Percentiles rank a stretch among this genome's conserved stretches.
Evolutionary conservation across 2,113 vertebrate genomes (phyloP).

Genomic region (Cyanoderma ruficeps): DNA sequence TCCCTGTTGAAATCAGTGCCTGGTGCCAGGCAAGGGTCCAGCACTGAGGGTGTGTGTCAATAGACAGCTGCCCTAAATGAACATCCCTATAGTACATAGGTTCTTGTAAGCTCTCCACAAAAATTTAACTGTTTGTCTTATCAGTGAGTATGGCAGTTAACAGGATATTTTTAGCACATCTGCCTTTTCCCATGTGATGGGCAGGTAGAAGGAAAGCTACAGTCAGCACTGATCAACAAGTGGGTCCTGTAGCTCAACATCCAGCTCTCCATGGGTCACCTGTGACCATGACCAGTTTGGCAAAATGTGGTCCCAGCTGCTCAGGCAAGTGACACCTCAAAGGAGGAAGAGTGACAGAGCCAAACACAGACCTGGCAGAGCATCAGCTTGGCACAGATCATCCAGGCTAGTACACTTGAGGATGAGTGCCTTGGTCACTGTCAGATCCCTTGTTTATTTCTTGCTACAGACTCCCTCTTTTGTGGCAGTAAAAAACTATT

Average conservation of each 20-base stretch:
- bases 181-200: fast-evolving
- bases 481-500: background rate
- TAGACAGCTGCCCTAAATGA: background rate
- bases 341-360: background rate
- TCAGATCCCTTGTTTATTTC: background rate
- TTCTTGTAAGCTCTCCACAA: background rate
- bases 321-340: background rate
- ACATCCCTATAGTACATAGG: background rate
- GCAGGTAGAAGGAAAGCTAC: background rate
- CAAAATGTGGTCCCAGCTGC: background rate
- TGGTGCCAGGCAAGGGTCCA: background rate
- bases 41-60: fast-evolving
- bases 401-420: background rate
- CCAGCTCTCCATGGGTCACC: background rate
- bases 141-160: background rate
- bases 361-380: background rate
- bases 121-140: background rate
- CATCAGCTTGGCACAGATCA: background rate
- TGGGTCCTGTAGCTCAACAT: background rate
- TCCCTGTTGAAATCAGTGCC: background rate
- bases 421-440: background rate
- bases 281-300: background rate
- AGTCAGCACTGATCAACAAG: fast-evolving
- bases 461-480: background rate
- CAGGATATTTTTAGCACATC: background rate